phyloP scores from a whole-genome alignment of 2,113 vertebrate species.

The Hippocampus zosterae region DNA sequence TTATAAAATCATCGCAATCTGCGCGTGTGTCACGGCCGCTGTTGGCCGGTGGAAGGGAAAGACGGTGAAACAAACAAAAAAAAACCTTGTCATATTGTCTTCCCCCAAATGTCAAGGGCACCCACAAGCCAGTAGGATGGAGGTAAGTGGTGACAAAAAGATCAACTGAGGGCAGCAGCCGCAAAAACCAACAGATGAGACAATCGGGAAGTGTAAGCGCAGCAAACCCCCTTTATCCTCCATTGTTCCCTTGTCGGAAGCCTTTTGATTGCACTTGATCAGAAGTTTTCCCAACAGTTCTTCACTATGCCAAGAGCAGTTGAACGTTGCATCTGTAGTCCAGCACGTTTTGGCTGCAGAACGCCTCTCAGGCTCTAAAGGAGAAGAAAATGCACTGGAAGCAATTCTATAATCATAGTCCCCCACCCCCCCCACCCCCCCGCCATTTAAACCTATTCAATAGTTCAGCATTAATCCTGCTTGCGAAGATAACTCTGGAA shows the following conservation, averaged over 20 bases:
- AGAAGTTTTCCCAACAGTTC: slow-evolving; percentile 20
- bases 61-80: neutral
- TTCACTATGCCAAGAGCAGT: slow-evolving; percentile 25
- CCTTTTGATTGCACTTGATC: slow-evolving; percentile 12
- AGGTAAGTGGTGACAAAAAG: neutral
- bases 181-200: neutral
- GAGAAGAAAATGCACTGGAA: slow-evolving; percentile 6
- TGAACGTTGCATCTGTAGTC: slow-evolving; percentile 30
- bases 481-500: neutral
- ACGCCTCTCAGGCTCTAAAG: slow-evolving; percentile 67
- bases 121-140: slow-evolving; percentile 3
- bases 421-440: no score
- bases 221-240: slow-evolving; percentile 12
- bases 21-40: neutral
- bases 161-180: slow-evolving; percentile 6
- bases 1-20: slow-evolving; percentile 5
- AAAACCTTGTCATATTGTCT: slow-evolving; percentile 13
- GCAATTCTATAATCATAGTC: neutral
- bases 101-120: slow-evolving; percentile 5
- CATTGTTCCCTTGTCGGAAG: slow-evolving; percentile 5
- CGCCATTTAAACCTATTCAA: neutral
- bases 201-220: neutral
- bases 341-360: slow-evolving; percentile 27
- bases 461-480: slow-evolving; percentile 1
- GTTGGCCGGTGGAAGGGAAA: neutral